phyloP scores from a whole-genome alignment of 2,113 vertebrate genomes.

The Passer domesticus region DNA sequence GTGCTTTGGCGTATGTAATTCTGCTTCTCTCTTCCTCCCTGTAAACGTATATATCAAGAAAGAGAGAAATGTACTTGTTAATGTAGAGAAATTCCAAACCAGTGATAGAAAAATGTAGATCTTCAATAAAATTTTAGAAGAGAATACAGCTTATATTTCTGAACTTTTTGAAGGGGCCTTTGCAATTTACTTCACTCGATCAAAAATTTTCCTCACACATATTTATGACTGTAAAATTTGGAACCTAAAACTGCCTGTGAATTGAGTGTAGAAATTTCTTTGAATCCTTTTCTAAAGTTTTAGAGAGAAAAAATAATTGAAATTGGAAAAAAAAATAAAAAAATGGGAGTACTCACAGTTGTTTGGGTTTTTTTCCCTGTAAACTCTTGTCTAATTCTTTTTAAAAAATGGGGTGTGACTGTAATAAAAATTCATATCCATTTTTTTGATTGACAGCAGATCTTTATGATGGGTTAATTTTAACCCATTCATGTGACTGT shows the following conservation, averaged over 20 bases:
- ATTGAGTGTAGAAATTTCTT: not conserved
- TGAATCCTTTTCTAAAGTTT: not conserved
- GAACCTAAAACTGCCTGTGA: not conserved
- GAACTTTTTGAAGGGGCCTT: not conserved
- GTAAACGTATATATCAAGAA: not conserved
- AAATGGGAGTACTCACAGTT: not conserved
- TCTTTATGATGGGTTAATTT: not conserved
- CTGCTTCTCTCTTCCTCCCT: not conserved
- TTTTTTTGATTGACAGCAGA: not conserved
- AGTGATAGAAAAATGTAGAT: not conserved
- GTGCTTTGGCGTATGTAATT: not conserved
- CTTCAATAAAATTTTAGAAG: not conserved
- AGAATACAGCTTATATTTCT: not conserved
- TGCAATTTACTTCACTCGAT: not conserved
- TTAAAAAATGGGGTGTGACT: not conserved
- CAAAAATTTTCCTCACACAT: not conserved
- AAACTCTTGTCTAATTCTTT: not conserved
- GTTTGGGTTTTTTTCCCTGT: not conserved
- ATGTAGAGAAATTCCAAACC: not conserved
- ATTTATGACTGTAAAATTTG: not conserved
- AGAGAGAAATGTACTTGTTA: not conserved
- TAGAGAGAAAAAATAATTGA: not conserved
- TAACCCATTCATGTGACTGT: not conserved
- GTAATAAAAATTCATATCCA: not conserved
- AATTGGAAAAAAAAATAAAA: not conserved